These are phyloP conservation scores for Tricholaema leucomelas DNA, from an alignment of 2,113 vertebrate species.

Conservation along the genomic window DNA sequence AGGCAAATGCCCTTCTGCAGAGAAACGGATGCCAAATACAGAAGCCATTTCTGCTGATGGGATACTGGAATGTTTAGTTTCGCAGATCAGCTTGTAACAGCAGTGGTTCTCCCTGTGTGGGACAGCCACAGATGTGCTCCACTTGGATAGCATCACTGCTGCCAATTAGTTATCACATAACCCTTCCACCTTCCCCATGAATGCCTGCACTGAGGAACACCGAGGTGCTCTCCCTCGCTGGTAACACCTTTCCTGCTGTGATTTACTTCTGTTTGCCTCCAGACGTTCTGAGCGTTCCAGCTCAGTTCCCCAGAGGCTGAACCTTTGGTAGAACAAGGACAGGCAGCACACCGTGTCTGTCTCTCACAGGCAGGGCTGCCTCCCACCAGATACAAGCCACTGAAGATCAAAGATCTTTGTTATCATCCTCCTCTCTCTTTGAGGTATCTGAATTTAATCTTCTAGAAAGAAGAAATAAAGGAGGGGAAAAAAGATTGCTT, in stretches of 20 bases:
- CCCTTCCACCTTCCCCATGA: background rate
- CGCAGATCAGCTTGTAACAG: background rate
- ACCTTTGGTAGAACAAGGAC: background rate
- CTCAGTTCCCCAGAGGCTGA: background rate
- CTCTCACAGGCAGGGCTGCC: background rate
- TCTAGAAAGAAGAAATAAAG: background rate
- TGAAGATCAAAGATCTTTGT: background rate
- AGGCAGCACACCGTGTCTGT: background rate
- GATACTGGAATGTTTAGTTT: background rate
- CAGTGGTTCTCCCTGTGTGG: background rate
- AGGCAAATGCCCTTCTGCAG: background rate
- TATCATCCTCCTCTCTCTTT: background rate
- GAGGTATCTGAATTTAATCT: background rate
- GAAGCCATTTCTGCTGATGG: background rate
- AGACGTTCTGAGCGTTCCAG: background rate
- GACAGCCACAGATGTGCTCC: background rate
- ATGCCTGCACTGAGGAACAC: background rate
- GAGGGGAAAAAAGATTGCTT: background rate
- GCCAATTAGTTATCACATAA: background rate
- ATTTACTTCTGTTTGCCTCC: background rate
- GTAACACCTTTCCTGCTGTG: background rate
- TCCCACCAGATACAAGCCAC: background rate
- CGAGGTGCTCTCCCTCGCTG: background rate
- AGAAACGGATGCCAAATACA: background rate
- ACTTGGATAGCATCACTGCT: background rate